These are phyloP conservation scores for Lucilia sericata DNA, from an alignment of 1,140 invertebrate genomes.

Conservation along the genomic window DNA sequence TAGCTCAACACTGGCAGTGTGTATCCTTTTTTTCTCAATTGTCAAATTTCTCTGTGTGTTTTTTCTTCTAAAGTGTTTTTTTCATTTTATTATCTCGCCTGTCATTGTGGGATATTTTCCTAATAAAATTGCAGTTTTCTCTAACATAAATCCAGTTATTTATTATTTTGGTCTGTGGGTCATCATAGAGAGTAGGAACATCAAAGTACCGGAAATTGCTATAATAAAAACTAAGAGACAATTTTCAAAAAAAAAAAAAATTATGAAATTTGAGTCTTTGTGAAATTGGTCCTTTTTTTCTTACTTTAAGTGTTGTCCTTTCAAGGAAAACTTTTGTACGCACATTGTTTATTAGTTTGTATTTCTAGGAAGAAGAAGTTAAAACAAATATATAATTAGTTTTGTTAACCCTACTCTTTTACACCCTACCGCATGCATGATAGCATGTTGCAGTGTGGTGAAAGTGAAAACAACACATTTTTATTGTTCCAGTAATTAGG, in stretches of 20 bases:
- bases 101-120: slow-evolving; percentile 2
- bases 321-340: neutral
- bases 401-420: too few species aligned
- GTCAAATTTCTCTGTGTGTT: neutral
- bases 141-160: neutral
- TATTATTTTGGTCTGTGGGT: neutral
- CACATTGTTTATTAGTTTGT: too few species aligned
- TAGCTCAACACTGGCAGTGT: neutral
- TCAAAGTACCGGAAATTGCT: neutral
- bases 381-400: too few species aligned
- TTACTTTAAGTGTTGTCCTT: slow-evolving; percentile 20
- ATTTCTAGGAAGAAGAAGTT: too few species aligned
- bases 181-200: neutral
- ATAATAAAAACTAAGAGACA: neutral
- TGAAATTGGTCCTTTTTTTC: neutral
- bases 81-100: neutral
- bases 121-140: neutral
- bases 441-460: too few species aligned
- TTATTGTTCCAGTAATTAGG: too few species aligned
- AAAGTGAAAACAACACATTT: too few species aligned
- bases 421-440: too few species aligned
- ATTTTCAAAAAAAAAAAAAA: neutral
- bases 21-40: neutral
- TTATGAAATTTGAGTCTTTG: neutral
- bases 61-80: neutral